These are phyloP conservation scores for Clepsis dumicolana DNA, from an alignment of 2,888 invertebrate species.

Conservation along the genomic window DNA sequence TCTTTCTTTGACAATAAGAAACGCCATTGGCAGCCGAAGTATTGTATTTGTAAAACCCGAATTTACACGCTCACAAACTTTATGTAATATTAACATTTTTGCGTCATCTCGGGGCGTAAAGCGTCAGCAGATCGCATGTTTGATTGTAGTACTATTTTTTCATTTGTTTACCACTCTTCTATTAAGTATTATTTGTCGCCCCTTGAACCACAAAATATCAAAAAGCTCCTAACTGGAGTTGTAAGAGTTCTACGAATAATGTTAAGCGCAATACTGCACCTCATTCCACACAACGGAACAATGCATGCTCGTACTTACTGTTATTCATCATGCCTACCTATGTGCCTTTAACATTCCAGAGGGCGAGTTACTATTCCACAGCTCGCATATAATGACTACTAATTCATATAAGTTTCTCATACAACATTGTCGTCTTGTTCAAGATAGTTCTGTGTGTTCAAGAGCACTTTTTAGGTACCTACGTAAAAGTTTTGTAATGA, in stretches of 20 bases:
- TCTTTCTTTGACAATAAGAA: no score
- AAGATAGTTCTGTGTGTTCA: no score
- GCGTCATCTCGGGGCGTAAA: background rate
- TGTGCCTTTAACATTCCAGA: constrained; percentile 56
- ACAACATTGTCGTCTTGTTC: no score
- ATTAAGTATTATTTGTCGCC: no score
- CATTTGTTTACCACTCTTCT: no score
- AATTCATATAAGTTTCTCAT: background rate
- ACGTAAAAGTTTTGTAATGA: no score
- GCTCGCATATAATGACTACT: background rate
- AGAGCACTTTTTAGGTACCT: no score
- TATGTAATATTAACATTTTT: no score
- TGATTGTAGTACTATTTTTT: no score
- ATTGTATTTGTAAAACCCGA: no score
- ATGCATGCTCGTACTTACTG: constrained; percentile 31
- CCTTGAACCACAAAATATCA: background rate
- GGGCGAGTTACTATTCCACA: background rate
- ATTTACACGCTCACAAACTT: no score
- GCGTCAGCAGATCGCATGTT: background rate
- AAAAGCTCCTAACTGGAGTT: background rate
- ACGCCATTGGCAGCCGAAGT: no score
- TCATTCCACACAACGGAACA: constrained; percentile 23
- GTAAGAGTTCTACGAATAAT: constrained; percentile 10
- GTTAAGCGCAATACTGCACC: constrained; percentile 20
- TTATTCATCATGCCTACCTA: constrained; percentile 14